A percentile compares a stretch with the other conserved stretches of the same genome.
These are phyloP conservation scores for Phaenicophaeus curvirostris DNA, from an alignment of 2,797 vertebrate species.

Conservation along the genomic window DNA sequence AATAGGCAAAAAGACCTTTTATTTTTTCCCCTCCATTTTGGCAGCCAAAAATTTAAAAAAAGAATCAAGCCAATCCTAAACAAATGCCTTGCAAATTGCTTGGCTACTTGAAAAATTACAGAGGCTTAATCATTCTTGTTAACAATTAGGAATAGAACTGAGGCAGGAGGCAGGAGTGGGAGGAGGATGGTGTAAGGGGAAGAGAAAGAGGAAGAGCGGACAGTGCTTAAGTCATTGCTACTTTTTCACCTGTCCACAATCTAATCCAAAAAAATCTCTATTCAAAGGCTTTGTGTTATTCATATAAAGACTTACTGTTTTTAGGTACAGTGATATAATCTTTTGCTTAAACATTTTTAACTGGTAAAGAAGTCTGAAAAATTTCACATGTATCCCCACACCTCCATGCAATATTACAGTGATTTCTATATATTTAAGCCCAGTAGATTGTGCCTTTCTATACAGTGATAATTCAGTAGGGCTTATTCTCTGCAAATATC, in stretches of 20 bases:
- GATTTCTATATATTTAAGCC: neutral
- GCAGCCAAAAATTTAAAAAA: neutral
- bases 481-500: constrained; percentile 19
- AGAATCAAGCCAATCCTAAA: neutral
- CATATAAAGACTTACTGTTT: neutral
- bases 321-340: neutral
- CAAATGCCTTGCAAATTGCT: neutral
- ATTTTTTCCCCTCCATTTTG: neutral
- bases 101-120: neutral
- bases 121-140: neutral
- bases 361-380: neutral
- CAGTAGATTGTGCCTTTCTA: neutral
- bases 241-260: neutral
- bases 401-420: rapidly evolving
- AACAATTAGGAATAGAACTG: neutral
- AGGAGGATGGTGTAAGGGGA: neutral
- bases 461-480: constrained; percentile 28
- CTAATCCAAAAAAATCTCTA: neutral
- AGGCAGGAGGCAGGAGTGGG: neutral
- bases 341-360: neutral
- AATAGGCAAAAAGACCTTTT: neutral
- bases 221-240: neutral
- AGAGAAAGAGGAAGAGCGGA: neutral
- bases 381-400: rapidly evolving
- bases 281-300: neutral